Percentiles rank a stretch among this genome's conserved stretches.
Conservation (phyloP, 2,113 vertebrate genomes). For the Ceyx margarethae region DNA sequence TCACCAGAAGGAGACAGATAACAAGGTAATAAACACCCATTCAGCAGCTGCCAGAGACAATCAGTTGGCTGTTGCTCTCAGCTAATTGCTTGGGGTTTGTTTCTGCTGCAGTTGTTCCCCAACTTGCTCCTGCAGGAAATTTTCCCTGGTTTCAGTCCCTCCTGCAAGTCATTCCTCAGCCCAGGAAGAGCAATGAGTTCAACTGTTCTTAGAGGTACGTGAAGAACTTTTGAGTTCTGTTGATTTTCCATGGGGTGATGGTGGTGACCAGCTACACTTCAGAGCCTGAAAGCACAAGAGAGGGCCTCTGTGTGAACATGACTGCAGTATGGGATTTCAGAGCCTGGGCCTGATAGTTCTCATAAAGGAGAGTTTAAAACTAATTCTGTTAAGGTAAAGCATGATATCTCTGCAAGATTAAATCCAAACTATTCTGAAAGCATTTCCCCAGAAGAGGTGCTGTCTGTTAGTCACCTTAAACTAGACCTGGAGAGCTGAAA, state of each 20-base stretch:
- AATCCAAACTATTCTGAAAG: neutral
- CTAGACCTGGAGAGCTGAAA: neutral
- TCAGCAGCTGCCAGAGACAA: neutral
- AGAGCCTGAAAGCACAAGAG: neutral
- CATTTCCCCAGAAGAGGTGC: fast-evolving
- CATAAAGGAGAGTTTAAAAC: neutral
- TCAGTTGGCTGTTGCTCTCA: neutral
- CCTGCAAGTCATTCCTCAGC: neutral
- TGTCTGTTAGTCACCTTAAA: neutral
- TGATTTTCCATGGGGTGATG: neutral
- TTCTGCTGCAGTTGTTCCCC: neutral
- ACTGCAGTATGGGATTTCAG: neutral
- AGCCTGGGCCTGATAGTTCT: neutral
- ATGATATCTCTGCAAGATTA: neutral
- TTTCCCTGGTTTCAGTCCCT: neutral
- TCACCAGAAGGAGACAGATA: neutral
- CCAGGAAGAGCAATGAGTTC: neutral
- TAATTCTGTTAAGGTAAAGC: neutral
- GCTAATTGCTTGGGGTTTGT: neutral
- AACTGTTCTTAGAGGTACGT: neutral
- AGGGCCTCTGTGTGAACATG: fast-evolving
- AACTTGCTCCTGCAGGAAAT: neutral
- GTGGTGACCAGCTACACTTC: neutral
- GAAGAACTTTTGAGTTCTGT: neutral
- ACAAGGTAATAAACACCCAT: neutral